A percentile compares a stretch with the other conserved stretches of the same genome.
phyloP scores from a whole-genome alignment of 2,888 invertebrate genomes.

The Microdon myrmicae region DNA sequence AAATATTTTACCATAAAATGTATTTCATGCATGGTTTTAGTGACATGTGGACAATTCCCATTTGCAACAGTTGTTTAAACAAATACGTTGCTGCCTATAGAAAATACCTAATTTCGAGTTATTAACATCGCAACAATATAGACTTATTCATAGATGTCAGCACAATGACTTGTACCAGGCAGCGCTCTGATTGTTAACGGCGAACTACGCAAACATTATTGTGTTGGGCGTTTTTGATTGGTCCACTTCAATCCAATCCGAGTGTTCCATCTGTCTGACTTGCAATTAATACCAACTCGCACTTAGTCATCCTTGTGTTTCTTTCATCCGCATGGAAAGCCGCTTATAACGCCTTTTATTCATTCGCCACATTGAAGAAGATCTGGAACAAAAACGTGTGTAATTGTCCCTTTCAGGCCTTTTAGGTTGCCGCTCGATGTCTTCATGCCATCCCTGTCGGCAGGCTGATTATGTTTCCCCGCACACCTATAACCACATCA shows the following conservation, averaged over 20 bases:
- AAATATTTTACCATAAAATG: no score
- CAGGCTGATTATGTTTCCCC: background rate
- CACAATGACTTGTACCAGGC: background rate
- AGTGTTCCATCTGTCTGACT: constrained; percentile 73
- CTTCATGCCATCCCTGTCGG: no score
- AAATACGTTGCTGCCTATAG: no score
- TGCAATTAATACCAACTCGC: constrained; percentile 15
- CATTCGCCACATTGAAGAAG: background rate
- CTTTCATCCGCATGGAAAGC: constrained; percentile 25
- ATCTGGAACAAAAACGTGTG: no score
- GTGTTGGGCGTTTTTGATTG: constrained; percentile 63
- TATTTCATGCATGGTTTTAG: no score
- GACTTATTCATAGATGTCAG: constrained; percentile 29
- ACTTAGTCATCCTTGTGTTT: constrained; percentile 14
- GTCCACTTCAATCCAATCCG: constrained; percentile 70
- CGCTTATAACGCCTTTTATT: constrained; percentile 5
- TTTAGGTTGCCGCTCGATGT: no score
- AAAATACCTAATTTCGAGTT: background rate
- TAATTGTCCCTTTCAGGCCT: no score
- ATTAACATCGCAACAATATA: background rate
- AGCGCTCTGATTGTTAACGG: constrained; percentile 42
- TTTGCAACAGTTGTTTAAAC: no score
- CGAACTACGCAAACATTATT: constrained; percentile 31
- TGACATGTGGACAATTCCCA: no score
- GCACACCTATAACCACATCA: constrained; percentile 7